Evolutionary conservation across 2,888 invertebrate species (phyloP).

Genomic region (Gortyna flavago): DNA sequence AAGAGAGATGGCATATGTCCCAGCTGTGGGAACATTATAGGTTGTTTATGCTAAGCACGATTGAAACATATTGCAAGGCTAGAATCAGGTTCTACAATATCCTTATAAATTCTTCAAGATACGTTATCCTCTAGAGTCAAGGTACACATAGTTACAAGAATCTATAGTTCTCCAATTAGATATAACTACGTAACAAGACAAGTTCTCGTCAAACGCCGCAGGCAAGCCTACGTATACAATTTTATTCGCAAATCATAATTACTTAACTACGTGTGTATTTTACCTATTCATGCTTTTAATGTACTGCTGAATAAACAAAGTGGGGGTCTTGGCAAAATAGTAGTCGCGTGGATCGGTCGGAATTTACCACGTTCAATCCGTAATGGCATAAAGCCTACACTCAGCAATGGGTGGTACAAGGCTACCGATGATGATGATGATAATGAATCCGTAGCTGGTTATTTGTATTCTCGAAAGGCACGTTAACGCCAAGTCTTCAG

Average conservation of each 20-base stretch:
- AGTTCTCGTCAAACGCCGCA: slow-evolving; percentile 4
- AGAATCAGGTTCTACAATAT: background rate
- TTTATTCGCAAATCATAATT: slow-evolving; percentile 7
- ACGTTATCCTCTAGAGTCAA: slow-evolving; percentile 4
- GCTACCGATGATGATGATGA: too few relatives aligned
- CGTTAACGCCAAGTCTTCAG: background rate
- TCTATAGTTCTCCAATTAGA: slow-evolving; percentile 28
- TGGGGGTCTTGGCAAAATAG: background rate
- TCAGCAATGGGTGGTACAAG: too few relatives aligned
- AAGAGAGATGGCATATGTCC: background rate
- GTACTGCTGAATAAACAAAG: background rate
- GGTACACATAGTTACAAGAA: background rate
- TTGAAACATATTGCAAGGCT: background rate
- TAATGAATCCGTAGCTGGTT: background rate
- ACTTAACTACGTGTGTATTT: slow-evolving; percentile 17
- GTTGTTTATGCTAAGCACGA: background rate
- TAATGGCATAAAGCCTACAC: background rate
- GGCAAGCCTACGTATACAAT: slow-evolving; percentile 7
- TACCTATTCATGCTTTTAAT: background rate
- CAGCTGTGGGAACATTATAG: background rate
- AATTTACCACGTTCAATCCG: background rate
- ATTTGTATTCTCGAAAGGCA: background rate
- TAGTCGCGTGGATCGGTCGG: background rate
- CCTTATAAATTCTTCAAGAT: slow-evolving; percentile 8
- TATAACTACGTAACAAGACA: slow-evolving; percentile 11